Percentiles rank a stretch among this genome's conserved stretches.
Evolutionary conservation across 1,140 invertebrate genomes (phyloP).

Genomic region (Asobara japonica): DNA sequence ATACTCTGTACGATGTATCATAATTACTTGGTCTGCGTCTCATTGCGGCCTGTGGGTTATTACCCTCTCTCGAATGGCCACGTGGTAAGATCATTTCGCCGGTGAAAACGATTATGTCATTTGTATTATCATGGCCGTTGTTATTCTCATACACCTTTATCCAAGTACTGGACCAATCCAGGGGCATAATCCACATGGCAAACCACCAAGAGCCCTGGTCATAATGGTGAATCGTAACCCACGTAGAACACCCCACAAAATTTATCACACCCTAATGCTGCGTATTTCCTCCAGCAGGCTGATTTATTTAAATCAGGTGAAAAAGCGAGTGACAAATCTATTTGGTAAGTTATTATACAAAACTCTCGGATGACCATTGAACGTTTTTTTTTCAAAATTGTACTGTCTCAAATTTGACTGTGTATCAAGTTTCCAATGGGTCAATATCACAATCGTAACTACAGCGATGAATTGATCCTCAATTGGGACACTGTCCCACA

Average conservation of each 20-base stretch:
- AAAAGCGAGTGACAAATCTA: too few relatives aligned
- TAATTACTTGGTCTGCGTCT: neutral
- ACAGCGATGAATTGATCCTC: too few relatives aligned
- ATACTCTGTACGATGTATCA: neutral
- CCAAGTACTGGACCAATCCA: neutral
- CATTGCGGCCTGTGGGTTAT: neutral
- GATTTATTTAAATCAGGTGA: too few relatives aligned
- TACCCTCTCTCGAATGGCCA: neutral
- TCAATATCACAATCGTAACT: too few relatives aligned
- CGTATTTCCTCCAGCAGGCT: too few relatives aligned
- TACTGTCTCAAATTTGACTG: too few relatives aligned
- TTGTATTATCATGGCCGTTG: neutral
- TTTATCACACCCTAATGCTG: neutral
- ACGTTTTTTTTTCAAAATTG: too few relatives aligned
- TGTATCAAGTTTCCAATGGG: too few relatives aligned
- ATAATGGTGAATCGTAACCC: neutral
- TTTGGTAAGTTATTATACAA: too few relatives aligned
- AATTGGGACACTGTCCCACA: too few relatives aligned
- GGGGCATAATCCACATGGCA: neutral
- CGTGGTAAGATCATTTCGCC: slow-evolving; percentile 3
- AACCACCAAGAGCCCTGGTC: neutral
- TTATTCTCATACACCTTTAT: neutral
- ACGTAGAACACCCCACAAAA: neutral
- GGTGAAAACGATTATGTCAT: neutral
- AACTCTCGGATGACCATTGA: too few relatives aligned